Percentiles rank a stretch among this genome's conserved stretches.
Conservation (phyloP, 2,113 vertebrate genomes). For the Neofelis nebulosa region DNA sequence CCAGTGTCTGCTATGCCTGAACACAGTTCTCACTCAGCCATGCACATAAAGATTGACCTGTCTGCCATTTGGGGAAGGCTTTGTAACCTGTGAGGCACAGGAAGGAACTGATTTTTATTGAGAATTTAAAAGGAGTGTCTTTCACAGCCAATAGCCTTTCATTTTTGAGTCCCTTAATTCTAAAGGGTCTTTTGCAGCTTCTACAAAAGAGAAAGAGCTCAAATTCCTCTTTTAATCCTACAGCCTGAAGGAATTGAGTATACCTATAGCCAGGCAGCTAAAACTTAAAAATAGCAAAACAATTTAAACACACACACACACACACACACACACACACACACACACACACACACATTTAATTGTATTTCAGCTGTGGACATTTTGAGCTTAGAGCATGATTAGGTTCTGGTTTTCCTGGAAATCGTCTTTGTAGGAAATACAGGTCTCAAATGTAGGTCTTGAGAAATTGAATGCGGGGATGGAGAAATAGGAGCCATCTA, state of each 20-base stretch:
- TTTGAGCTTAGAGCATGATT: conserved; percentile 13
- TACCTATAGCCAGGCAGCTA: not conserved
- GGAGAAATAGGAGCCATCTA: conserved; percentile 6
- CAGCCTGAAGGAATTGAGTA: not conserved
- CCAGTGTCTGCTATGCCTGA: not conserved
- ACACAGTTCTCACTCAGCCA: not conserved
- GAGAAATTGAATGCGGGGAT: not conserved
- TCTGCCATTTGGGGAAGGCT: not conserved
- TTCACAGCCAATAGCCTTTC: conserved; percentile 23
- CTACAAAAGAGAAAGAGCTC: conserved; percentile 36
- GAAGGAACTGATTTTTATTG: conserved; percentile 37
- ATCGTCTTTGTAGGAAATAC: not conserved
- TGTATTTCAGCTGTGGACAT: conserved; percentile 13
- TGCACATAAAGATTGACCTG: not conserved
- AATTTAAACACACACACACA: not conserved
- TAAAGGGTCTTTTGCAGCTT: conserved; percentile 29
- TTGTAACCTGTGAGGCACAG: not conserved
- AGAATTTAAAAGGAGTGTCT: conserved; percentile 41
- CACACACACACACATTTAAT: not conserved
- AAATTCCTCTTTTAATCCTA: conserved; percentile 35
- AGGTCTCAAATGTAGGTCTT: not conserved
- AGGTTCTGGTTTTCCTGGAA: conserved; percentile 45
- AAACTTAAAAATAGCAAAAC: conserved; percentile 32
- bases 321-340: not conserved
- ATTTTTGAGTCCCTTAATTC: conserved; percentile 49